A percentile compares a stretch with the other conserved stretches of the same genome.
Conservation (phyloP, 2,797 vertebrate genomes). For the Chromobotia macracanthus region DNA sequence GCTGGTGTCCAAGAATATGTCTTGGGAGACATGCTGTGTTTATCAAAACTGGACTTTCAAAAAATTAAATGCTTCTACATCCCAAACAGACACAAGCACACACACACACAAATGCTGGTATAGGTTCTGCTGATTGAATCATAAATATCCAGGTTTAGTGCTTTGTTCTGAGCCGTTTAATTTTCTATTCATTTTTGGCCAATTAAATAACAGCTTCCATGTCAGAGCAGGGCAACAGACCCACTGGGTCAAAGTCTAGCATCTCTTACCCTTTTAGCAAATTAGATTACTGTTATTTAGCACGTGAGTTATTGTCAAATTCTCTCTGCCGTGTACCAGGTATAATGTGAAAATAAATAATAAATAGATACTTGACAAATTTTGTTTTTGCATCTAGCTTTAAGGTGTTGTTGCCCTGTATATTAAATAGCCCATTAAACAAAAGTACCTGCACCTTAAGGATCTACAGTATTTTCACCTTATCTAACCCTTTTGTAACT, state of each 20-base stretch:
- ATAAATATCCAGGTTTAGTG: constrained; percentile 16
- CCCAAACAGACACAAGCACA: neutral
- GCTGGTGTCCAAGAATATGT: neutral
- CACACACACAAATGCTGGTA: neutral
- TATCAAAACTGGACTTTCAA: constrained; percentile 15
- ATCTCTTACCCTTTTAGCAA: constrained; percentile 24
- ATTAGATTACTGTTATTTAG: constrained; percentile 41
- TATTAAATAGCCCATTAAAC: neutral
- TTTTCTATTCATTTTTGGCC: constrained; percentile 28
- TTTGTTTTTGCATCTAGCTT: neutral
- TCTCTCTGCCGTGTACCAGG: constrained; percentile 10
- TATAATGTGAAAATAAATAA: neutral
- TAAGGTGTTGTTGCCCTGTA: neutral
- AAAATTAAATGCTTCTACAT: neutral
- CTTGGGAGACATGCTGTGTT: neutral
- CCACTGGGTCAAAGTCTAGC: constrained; percentile 36
- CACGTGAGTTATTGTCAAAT: constrained; percentile 28
- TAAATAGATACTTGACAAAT: neutral
- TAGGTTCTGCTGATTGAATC: constrained; percentile 7
- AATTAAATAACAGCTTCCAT: constrained; percentile 31
- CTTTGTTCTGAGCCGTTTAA: neutral
- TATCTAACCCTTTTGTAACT: too few relatives aligned
- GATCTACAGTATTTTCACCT: too few relatives aligned
- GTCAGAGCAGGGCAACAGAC: constrained; percentile 20
- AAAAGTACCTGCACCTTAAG: too few relatives aligned